These are phyloP conservation scores for Solea senegalensis DNA, from an alignment of 2,113 vertebrate species.

Conservation along the genomic window DNA sequence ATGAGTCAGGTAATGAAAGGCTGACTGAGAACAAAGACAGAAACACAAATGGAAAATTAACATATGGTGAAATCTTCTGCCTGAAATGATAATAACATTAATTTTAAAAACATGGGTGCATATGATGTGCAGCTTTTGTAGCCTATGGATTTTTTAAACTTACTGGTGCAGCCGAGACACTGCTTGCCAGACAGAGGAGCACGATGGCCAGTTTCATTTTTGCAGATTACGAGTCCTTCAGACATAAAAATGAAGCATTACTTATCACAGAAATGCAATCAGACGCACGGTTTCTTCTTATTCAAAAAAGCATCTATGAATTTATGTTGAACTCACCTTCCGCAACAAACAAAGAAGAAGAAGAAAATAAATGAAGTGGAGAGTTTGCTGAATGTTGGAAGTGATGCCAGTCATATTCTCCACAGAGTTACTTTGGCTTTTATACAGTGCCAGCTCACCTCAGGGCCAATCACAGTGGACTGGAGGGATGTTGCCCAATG, in stretches of 20 bases:
- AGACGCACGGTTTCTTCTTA: neutral
- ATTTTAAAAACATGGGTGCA: too few species aligned
- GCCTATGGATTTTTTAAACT: constrained; percentile 30
- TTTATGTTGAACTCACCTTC: constrained; percentile 51
- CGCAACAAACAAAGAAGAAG: neutral
- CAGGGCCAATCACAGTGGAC: constrained; percentile 42
- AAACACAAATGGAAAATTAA: constrained; percentile 11
- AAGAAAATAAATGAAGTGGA: neutral
- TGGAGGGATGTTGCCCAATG: constrained; percentile 50
- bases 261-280: neutral
- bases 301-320: neutral
- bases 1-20: constrained; percentile 75
- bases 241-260: constrained; percentile 5
- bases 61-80: neutral
- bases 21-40: constrained; percentile 58
- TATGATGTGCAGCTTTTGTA: neutral
- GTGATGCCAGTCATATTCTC: constrained; percentile 26
- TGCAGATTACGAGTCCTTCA: constrained; percentile 26
- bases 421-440: constrained; percentile 38
- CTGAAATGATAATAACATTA: neutral
- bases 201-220: constrained; percentile 73
- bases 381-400: constrained; percentile 12
- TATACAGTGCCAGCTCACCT: constrained; percentile 52
- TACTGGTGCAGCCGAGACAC: constrained; percentile 74
- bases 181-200: constrained; percentile 71